Conservation (phyloP, 2,797 vertebrate genomes). For the Labeo calbasu region DNA sequence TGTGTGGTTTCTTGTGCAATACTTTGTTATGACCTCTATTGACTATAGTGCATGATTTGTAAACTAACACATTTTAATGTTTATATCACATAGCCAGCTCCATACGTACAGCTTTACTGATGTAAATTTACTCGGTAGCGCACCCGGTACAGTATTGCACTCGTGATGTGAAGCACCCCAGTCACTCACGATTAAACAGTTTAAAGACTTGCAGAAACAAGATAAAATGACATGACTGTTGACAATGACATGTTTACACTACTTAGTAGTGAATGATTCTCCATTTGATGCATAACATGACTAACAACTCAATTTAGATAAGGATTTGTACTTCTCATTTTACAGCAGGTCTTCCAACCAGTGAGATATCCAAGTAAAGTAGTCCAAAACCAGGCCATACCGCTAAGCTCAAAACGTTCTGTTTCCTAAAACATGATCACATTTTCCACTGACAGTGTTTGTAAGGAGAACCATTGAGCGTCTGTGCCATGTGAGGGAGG, state of each 20-base stretch:
- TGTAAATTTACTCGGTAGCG: too few species aligned
- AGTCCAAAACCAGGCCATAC: constrained; percentile 10
- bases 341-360: neutral
- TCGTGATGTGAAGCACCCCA: neutral
- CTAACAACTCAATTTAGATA: neutral
- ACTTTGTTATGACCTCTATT: neutral
- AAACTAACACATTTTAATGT: neutral
- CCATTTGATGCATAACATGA: too few species aligned
- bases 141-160: neutral
- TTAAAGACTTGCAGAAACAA: neutral
- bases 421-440: constrained; percentile 20
- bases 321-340: neutral
- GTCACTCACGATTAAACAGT: neutral
- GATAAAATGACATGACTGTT: neutral
- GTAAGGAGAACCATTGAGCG: neutral
- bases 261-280: neutral
- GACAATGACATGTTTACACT: too few species aligned
- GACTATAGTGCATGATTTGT: neutral
- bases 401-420: constrained; percentile 7
- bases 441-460: constrained; percentile 41
- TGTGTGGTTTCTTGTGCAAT: neutral
- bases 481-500: constrained; percentile 36
- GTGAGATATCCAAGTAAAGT: neutral
- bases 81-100: neutral
- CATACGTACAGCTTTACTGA: neutral